A percentile compares a stretch with the other conserved stretches of the same genome.
Conservation (phyloP, 1,140 invertebrate genomes). For the Lordiphosa clarofinis region DNA sequence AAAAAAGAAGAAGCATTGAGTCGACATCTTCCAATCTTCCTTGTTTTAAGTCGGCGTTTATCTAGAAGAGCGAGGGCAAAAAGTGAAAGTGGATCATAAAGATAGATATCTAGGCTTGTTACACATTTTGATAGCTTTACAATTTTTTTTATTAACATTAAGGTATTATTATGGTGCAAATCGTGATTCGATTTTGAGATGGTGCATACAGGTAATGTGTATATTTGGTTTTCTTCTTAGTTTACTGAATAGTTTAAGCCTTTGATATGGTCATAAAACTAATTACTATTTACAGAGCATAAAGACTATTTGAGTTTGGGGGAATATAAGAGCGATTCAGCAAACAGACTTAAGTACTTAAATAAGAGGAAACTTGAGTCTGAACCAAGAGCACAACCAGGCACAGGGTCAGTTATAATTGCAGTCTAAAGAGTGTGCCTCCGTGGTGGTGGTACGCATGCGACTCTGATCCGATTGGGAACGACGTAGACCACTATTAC, state of each 20-base stretch:
- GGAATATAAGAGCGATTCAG: neutral
- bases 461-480: conserved; percentile 76
- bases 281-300: conserved; percentile 41
- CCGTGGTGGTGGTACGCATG: conserved; percentile 70
- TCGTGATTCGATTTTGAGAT: conserved; percentile 31
- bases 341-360: conserved; percentile 24
- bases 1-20: no score
- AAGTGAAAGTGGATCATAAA: no score
- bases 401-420: conserved; percentile 38
- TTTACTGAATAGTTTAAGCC: conserved; percentile 12
- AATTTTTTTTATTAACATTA: no score
- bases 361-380: conserved; percentile 15
- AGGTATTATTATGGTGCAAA: neutral
- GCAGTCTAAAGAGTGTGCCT: conserved; percentile 65
- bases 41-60: no score
- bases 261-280: conserved; percentile 53
- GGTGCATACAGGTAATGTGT: conserved; percentile 23
- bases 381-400: conserved; percentile 10
- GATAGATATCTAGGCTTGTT: no score
- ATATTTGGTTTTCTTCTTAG: conserved; percentile 1
- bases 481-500: conserved; percentile 48
- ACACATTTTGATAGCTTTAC: no score
- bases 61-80: no score
- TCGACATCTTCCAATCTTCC: no score
- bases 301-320: neutral